Evolutionary conservation across 2,797 vertebrate species (phyloP).

Genomic region (Halcyon badia): DNA sequence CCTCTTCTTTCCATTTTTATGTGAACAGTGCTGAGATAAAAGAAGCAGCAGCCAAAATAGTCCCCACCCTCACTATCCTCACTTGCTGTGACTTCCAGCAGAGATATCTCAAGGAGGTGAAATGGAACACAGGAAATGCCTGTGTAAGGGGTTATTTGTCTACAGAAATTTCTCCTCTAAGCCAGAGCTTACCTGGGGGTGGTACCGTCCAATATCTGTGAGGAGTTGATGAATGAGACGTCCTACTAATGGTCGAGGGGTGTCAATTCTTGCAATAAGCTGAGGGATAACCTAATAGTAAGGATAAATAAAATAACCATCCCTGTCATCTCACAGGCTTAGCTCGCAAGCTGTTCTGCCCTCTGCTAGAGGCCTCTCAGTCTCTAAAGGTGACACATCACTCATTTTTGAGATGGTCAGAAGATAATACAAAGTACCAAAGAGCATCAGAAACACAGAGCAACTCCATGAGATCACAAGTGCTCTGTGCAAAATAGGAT

Average conservation of each 20-base stretch:
- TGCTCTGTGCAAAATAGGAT: neutral
- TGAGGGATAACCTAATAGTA: constrained; percentile 94
- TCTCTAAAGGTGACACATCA: neutral
- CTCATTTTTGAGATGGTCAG: neutral
- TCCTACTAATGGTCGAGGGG: constrained; percentile 93
- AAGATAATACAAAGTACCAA: neutral
- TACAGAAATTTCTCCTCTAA: neutral
- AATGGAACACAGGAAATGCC: neutral
- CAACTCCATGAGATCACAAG: neutral
- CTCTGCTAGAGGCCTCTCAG: neutral
- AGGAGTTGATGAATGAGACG: constrained; percentile 98
- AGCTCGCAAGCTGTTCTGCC: neutral
- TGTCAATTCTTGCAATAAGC: constrained; percentile 97
- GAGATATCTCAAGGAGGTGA: neutral
- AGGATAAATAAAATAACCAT: neutral
- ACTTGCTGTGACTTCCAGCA: neutral
- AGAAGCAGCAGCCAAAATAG: neutral
- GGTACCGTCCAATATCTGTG: constrained; percentile 96
- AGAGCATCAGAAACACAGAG: neutral
- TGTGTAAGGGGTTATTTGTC: fast-evolving
- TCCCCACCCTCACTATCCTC: neutral
- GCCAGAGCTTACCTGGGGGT: constrained; percentile 88
- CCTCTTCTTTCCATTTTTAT: neutral
- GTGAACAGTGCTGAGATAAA: neutral
- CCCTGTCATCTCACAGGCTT: neutral